Conservation (phyloP, 1,140 invertebrate species). For the Dendroctonus ponderosae region DNA sequence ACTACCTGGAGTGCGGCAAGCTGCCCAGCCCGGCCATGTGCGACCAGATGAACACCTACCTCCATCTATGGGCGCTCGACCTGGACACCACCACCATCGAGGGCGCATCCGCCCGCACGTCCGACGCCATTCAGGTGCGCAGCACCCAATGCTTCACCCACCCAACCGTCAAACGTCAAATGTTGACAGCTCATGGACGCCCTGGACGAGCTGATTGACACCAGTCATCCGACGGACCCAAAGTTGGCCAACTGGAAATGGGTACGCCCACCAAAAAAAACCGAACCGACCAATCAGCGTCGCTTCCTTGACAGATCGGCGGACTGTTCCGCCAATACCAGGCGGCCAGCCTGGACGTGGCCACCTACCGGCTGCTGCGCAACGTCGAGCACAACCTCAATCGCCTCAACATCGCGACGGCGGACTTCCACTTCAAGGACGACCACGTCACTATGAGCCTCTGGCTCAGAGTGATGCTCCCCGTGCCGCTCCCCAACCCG, state of each 20-base stretch:
- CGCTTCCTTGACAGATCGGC: constrained; percentile 46
- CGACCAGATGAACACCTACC: constrained; percentile 61
- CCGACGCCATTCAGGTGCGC: constrained; percentile 51
- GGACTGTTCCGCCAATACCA: constrained; percentile 53
- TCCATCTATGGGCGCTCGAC: constrained; percentile 60
- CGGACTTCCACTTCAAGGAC: constrained; percentile 52
- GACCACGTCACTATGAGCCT: constrained; percentile 54
- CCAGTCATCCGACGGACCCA: constrained; percentile 26
- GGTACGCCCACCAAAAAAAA: constrained; percentile 42
- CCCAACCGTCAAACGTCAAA: constrained; percentile 2
- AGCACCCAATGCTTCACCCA: neutral
- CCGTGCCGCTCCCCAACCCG: constrained; percentile 48
- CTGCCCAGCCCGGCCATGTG: constrained; percentile 61
- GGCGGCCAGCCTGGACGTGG: constrained; percentile 53
- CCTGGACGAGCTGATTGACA: constrained; percentile 50
- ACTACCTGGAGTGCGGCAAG: constrained; percentile 62
- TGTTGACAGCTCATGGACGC: constrained; percentile 50
- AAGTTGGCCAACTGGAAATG: constrained; percentile 52
- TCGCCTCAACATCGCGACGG: constrained; percentile 53
- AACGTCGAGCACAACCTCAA: constrained; percentile 56
- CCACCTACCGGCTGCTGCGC: constrained; percentile 56
- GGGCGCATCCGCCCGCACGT: constrained; percentile 47
- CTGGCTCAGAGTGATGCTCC: constrained; percentile 55
- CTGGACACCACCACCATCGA: constrained; percentile 53
- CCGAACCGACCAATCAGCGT: neutral